phyloP scores from a whole-genome alignment of 2,113 vertebrate genomes.

The Platysteira castanea region DNA sequence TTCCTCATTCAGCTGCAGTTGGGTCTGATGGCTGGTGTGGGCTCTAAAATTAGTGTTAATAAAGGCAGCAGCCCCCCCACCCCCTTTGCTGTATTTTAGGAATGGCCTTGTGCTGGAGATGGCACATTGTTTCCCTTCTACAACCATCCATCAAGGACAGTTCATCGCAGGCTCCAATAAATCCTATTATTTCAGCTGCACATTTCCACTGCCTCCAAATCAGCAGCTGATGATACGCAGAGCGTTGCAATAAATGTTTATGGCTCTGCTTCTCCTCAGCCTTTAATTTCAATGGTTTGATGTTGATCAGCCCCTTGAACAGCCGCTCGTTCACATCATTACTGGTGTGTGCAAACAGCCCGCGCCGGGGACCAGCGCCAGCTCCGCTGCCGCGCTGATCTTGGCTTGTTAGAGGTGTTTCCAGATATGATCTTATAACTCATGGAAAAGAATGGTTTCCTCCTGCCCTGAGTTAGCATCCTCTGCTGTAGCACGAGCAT shows the following conservation, averaged over 20 bases:
- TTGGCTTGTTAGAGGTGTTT: constrained; percentile 44
- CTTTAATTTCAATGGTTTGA: constrained; percentile 53
- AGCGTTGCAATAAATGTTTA: constrained; percentile 62
- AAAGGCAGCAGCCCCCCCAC: not conserved
- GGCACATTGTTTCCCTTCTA: not conserved
- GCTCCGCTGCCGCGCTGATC: not conserved
- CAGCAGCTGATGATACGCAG: constrained; percentile 37
- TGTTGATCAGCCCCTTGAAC: constrained; percentile 35
- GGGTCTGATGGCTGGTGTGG: not conserved
- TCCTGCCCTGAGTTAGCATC: not conserved
- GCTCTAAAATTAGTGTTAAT: not conserved
- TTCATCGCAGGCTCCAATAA: constrained; percentile 2
- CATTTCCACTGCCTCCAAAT: constrained; percentile 29
- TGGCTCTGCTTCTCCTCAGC: constrained; percentile 46
- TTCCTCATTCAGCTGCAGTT: not conserved
- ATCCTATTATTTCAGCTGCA: constrained; percentile 48
- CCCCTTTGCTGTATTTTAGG: not conserved
- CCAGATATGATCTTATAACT: constrained; percentile 45
- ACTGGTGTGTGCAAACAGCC: constrained; percentile 52
- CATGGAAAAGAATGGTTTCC: constrained; percentile 17
- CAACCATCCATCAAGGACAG: constrained; percentile 10
- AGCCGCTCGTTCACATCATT: constrained; percentile 38
- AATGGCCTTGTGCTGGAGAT: not conserved
- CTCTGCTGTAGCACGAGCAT: not conserved
- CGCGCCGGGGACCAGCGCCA: not conserved